These are phyloP conservation scores for Pseudoips prasinana DNA, from an alignment of 2,888 invertebrate genomes.

Conservation along the genomic window DNA sequence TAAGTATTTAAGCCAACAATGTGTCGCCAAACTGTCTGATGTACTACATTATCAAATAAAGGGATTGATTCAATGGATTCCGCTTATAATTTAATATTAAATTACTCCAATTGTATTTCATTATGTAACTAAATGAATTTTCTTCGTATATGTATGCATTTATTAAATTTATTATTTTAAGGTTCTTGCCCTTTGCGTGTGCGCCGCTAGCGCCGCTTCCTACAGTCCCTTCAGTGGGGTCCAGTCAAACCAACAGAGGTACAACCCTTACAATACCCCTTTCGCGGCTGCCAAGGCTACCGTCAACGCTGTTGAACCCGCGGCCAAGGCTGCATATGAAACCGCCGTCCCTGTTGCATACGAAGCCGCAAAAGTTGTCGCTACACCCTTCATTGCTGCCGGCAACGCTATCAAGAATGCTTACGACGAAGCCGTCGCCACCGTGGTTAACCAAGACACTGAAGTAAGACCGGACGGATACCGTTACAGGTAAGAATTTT, in stretches of 20 bases:
- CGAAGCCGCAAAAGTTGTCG: no score
- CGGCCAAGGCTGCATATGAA: background rate
- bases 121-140: no score
- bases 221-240: constrained; percentile 9
- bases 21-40: no score
- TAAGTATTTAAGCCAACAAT: no score
- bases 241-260: constrained; percentile 4
- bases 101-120: no score
- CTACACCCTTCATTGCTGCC: constrained; percentile 1
- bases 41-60: no score
- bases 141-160: no score
- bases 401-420: background rate
- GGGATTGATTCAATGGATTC: no score
- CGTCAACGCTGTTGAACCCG: background rate
- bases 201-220: constrained; percentile 42
- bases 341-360: no score
- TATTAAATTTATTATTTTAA: constrained; percentile 9
- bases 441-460: constrained; percentile 1
- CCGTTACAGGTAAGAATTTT: background rate
- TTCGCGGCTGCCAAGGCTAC: constrained; percentile 1
- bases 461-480: no score
- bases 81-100: no score
- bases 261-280: constrained; percentile 6
- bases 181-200: constrained; percentile 47
- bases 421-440: background rate